Evolutionary conservation across 2,888 invertebrate species (phyloP).

Genomic region (Agrochola lychnidis): DNA sequence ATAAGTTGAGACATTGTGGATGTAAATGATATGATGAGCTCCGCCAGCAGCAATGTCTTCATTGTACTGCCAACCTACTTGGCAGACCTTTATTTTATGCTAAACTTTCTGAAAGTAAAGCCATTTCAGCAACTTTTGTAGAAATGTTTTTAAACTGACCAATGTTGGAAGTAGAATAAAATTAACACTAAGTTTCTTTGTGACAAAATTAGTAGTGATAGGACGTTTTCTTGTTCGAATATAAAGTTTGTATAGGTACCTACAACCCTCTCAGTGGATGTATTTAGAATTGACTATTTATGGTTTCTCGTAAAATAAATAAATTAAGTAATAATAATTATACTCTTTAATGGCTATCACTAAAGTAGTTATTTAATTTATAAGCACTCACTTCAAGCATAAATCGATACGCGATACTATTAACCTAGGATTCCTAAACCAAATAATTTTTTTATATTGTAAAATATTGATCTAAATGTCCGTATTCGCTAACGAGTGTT

Average conservation of each 20-base stretch:
- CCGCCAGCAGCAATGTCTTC: slow-evolving; percentile 65
- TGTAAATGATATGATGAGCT: slow-evolving; percentile 76
- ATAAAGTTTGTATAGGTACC: slow-evolving; percentile 1
- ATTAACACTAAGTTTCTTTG: slow-evolving; percentile 29
- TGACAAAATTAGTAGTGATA: slow-evolving; percentile 4
- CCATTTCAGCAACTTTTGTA: slow-evolving; percentile 64
- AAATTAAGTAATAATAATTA: background rate
- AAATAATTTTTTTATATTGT: background rate
- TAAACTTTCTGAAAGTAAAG: slow-evolving; percentile 75
- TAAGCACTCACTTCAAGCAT: background rate
- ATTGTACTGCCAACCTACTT: slow-evolving; percentile 83
- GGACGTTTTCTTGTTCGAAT: background rate
- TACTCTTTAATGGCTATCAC: background rate
- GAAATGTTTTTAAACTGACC: slow-evolving; percentile 61
- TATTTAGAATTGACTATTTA: background rate
- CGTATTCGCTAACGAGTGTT: background rate
- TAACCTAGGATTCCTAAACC: too few relatives aligned
- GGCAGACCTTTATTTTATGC: slow-evolving; percentile 79
- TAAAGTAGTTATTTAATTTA: slow-evolving; percentile 8
- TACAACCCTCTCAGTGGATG: background rate
- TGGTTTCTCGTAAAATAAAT: background rate
- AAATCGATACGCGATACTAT: too few relatives aligned
- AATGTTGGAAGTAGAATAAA: slow-evolving; percentile 28
- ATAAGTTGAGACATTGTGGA: slow-evolving; percentile 72
- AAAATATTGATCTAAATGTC: background rate